Percentiles rank a stretch among this genome's conserved stretches.
phyloP scores from a whole-genome alignment of 2,113 vertebrate species.

The Sapayoa aenigma region DNA sequence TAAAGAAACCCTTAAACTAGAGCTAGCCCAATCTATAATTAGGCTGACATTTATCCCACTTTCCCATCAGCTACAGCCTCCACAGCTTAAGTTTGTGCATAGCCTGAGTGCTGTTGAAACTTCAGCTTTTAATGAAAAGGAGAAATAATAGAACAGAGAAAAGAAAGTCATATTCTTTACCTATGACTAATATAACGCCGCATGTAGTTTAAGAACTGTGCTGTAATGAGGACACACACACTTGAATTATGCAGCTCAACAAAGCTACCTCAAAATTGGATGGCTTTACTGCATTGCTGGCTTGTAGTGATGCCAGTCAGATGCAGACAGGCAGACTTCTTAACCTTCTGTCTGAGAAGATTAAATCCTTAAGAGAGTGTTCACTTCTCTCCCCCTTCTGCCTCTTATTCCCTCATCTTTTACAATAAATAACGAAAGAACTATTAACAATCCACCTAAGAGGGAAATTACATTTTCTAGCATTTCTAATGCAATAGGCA shows the following conservation, averaged over 20 bases:
- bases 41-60: background rate
- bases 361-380: slow-evolving; percentile 29
- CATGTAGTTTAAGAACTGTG: background rate
- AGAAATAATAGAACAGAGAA: background rate
- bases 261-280: slow-evolving; percentile 5
- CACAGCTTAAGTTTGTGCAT: background rate
- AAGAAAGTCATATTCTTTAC: background rate
- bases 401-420: background rate
- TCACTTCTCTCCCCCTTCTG: background rate
- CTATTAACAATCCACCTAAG: background rate
- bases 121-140: background rate
- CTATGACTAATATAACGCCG: background rate
- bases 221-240: background rate
- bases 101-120: background rate
- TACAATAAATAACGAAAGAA: background rate
- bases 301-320: slow-evolving; percentile 4
- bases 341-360: slow-evolving; percentile 54
- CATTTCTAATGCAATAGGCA: background rate
- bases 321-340: slow-evolving; percentile 44
- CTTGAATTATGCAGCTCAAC: slow-evolving; percentile 9
- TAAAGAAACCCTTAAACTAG: background rate
- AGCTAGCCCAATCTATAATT: background rate
- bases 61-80: background rate
- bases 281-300: background rate
- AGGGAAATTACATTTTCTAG: background rate